phyloP scores from a whole-genome alignment of 2,797 vertebrate genomes.

The Dallia pectoralis region DNA sequence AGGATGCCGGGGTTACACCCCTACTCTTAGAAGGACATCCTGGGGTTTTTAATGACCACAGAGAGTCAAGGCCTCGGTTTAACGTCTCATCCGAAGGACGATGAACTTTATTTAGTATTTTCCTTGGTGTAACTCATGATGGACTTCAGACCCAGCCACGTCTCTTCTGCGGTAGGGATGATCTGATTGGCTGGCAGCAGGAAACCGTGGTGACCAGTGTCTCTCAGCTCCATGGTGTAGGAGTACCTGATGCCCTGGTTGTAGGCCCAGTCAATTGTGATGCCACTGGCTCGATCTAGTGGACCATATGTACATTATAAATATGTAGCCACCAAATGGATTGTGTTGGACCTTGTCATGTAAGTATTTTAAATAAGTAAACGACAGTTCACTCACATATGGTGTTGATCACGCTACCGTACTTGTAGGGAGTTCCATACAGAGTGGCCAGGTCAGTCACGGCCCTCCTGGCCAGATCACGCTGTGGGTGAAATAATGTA shows the following conservation, averaged over 20 bases:
- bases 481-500: constrained; percentile 65
- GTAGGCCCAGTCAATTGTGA: constrained; percentile 91
- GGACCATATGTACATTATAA: background rate
- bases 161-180: constrained; percentile 86
- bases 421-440: constrained; percentile 80
- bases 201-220: constrained; percentile 87
- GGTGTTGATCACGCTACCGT: constrained; percentile 85
- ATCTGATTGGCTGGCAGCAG: constrained; percentile 89
- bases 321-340: no score
- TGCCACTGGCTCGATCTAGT: constrained; percentile 86
- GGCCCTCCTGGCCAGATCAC: constrained; percentile 75
- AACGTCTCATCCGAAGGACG: no score
- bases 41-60: no score
- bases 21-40: no score
- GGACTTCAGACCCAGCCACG: constrained; percentile 83
- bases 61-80: no score
- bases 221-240: constrained; percentile 91
- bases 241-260: constrained; percentile 91
- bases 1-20: no score
- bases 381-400: constrained; percentile 85
- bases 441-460: constrained; percentile 78
- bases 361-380: background rate
- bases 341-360: background rate
- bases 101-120: constrained; percentile 70
- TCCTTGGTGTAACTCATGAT: constrained; percentile 81